Evolutionary conservation across 2,888 invertebrate genomes (phyloP).

Genomic region (Drosophila kokeensis): DNA sequence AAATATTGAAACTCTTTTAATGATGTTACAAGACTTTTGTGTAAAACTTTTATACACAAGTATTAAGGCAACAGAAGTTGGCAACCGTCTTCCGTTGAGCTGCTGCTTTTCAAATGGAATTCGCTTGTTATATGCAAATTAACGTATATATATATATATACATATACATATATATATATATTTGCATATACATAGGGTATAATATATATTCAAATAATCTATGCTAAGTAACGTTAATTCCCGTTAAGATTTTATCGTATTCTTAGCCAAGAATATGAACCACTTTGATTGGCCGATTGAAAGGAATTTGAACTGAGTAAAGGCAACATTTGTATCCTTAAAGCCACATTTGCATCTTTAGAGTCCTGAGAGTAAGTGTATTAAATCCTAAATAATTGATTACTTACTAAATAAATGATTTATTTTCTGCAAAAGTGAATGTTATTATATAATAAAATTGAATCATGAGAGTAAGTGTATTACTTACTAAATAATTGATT

Average conservation of each 20-base stretch:
- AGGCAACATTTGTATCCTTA: background rate
- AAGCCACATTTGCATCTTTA: background rate
- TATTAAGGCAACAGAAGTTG: conserved; percentile 6
- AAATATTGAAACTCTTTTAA: conserved; percentile 65
- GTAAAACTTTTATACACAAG: conserved; percentile 46
- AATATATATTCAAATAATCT: background rate
- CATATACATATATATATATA: background rate
- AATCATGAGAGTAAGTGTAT: background rate
- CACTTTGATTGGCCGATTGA: background rate
- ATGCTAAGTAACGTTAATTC: background rate
- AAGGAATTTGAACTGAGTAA: background rate
- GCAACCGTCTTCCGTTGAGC: conserved; percentile 5
- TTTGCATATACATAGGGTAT: background rate
- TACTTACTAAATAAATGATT: background rate
- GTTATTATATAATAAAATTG: background rate
- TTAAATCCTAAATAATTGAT: background rate
- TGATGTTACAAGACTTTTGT: conserved; percentile 64
- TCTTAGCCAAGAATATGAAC: background rate
- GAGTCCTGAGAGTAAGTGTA: background rate
- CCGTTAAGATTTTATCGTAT: background rate
- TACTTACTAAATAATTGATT: background rate
- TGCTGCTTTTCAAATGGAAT: conserved; percentile 39
- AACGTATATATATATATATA: conserved; percentile 6
- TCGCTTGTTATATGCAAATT: conserved; percentile 48
- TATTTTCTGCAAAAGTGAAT: background rate